Conservation (phyloP, 2,888 invertebrate species). For the Temnothorax unifasciatus region DNA sequence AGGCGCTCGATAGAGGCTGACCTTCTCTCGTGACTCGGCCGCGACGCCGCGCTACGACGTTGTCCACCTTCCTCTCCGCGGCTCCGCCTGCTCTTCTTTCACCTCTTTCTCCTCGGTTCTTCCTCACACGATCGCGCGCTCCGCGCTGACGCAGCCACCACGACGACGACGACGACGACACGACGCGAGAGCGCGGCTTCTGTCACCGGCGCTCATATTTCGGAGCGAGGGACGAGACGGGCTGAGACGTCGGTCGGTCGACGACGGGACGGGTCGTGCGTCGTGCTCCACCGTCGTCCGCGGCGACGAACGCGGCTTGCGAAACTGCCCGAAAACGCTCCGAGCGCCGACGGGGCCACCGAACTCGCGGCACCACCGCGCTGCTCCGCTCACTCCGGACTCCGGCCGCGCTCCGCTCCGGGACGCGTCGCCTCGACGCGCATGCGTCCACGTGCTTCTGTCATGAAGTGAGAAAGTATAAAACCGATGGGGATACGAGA, state of each 20-base stretch:
- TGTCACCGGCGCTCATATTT: slow-evolving; percentile 27
- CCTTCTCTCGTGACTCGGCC: slow-evolving; percentile 12
- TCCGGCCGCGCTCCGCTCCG: neutral
- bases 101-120: neutral
- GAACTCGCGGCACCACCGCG: slow-evolving; percentile 15
- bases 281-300: neutral
- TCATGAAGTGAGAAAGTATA: neutral
- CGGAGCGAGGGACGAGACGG: neutral
- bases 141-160: slow-evolving; percentile 9
- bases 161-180: slow-evolving; percentile 1
- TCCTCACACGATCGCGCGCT: slow-evolving; percentile 24
- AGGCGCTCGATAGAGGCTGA: slow-evolving; percentile 40
- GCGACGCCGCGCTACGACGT: slow-evolving; percentile 20
- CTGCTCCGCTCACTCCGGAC: no score
- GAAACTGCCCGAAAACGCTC: slow-evolving; percentile 45
- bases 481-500: neutral
- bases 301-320: slow-evolving; percentile 17
- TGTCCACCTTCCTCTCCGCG: neutral
- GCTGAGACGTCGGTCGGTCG: slow-evolving; percentile 25
- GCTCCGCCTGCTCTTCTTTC: neutral
- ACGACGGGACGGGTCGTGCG: neutral
- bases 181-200: neutral
- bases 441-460: neutral
- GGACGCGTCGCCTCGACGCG: neutral
- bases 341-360: slow-evolving; percentile 15